phyloP scores from a whole-genome alignment of 2,113 vertebrate genomes.

The Deroptyus accipitrinus region DNA sequence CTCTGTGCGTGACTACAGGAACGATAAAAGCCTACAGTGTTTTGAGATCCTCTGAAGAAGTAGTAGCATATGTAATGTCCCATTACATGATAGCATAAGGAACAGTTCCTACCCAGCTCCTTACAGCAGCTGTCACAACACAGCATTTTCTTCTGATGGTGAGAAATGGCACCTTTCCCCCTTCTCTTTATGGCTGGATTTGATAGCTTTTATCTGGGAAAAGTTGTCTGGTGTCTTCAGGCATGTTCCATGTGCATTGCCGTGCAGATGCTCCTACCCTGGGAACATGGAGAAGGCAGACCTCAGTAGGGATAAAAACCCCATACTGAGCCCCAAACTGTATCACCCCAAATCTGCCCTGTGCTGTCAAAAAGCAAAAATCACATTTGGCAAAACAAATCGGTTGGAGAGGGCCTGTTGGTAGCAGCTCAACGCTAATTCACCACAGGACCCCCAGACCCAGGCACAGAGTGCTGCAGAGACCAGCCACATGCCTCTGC shows the following conservation, averaged over 20 bases:
- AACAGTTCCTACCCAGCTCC: background rate
- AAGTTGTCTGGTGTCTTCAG: background rate
- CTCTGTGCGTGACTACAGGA: background rate
- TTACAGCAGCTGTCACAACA: background rate
- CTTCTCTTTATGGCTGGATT: background rate
- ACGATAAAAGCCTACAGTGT: background rate
- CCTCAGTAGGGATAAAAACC: background rate
- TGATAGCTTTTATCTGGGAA: background rate
- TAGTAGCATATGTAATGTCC: background rate
- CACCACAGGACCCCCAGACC: background rate
- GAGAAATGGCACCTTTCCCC: background rate
- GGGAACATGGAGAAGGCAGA: background rate
- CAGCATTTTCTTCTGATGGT: background rate
- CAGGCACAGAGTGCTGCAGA: rapidly evolving
- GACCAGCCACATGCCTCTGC: background rate
- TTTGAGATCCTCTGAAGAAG: background rate
- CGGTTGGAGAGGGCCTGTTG: slow-evolving; percentile 17
- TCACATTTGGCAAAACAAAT: slow-evolving; percentile 25
- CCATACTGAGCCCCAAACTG: background rate
- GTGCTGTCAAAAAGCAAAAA: background rate
- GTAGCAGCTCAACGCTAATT: slow-evolving; percentile 1
- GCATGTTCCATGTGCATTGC: background rate
- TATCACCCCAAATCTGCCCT: background rate
- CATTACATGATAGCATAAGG: background rate
- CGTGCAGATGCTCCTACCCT: background rate